A percentile compares a stretch with the other conserved stretches of the same genome.
phyloP scores from a whole-genome alignment of 2,888 invertebrate genomes.

The Napeogenes inachia region DNA sequence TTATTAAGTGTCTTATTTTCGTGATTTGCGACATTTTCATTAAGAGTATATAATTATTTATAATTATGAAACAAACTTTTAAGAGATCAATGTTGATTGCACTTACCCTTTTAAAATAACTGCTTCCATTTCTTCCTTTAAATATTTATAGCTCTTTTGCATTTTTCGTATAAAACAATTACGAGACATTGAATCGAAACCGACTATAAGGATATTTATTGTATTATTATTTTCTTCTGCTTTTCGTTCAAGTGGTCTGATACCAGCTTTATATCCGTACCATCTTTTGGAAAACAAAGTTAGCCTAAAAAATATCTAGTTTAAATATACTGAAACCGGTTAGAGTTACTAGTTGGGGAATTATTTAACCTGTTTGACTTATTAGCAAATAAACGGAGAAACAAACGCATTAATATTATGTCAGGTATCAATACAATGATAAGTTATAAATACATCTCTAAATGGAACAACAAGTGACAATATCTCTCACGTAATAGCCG shows the following conservation, averaged over 20 bases:
- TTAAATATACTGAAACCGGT: too few relatives aligned
- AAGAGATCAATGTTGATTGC: too few relatives aligned
- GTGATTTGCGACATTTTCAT: too few relatives aligned
- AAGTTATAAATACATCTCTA: too few relatives aligned
- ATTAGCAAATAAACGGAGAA: not conserved
- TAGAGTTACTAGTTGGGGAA: too few relatives aligned
- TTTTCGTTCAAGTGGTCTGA: slow-evolving; percentile 37
- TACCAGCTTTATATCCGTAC: slow-evolving; percentile 51
- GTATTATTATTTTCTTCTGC: slow-evolving; percentile 37
- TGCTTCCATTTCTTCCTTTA: slow-evolving; percentile 79
- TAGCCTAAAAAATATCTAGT: slow-evolving; percentile 33
- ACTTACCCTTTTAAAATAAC: slow-evolving; percentile 83
- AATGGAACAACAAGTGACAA: too few relatives aligned
- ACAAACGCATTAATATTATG: not conserved
- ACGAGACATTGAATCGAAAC: slow-evolving; percentile 91
- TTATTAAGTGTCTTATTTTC: too few relatives aligned
- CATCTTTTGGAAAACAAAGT: slow-evolving; percentile 44
- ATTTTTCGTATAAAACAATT: slow-evolving; percentile 88
- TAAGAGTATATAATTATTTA: too few relatives aligned
- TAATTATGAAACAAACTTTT: too few relatives aligned
- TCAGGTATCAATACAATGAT: too few relatives aligned
- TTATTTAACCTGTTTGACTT: not conserved
- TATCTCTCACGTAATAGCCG: too few relatives aligned
- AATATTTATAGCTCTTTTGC: slow-evolving; percentile 84
- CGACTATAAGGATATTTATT: slow-evolving; percentile 87